These are phyloP conservation scores for Thyatira batis DNA, from an alignment of 2,888 invertebrate species.

Conservation along the genomic window DNA sequence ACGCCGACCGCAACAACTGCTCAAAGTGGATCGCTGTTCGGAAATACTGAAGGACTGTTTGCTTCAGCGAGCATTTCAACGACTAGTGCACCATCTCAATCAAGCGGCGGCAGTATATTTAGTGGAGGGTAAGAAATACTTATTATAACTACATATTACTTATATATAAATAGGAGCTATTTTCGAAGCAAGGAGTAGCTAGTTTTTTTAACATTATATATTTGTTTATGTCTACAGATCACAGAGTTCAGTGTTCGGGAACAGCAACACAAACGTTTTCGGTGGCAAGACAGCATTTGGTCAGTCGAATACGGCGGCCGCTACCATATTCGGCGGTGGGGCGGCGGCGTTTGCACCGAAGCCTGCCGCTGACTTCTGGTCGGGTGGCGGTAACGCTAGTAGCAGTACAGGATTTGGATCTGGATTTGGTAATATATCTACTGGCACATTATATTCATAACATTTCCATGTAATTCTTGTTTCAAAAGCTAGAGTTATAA, in stretches of 20 bases:
- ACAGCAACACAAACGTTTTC: constrained; percentile 57
- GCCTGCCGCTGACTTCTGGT: constrained; percentile 58
- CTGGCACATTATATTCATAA: no score
- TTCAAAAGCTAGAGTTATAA: no score
- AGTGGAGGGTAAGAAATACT: constrained; percentile 54
- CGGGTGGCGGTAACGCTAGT: constrained; percentile 49
- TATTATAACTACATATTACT: neutral
- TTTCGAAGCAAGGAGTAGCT: no score
- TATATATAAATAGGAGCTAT: no score
- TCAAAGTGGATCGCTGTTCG: constrained; percentile 58
- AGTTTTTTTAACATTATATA: neutral
- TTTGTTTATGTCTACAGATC: constrained; percentile 35
- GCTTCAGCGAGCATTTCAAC: constrained; percentile 73
- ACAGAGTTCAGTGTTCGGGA: constrained; percentile 61
- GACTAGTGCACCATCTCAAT: constrained; percentile 54
- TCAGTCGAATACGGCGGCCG: constrained; percentile 52
- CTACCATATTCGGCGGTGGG: constrained; percentile 62
- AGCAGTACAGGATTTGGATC: constrained; percentile 58
- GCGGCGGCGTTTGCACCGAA: constrained; percentile 56
- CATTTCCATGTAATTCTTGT: no score
- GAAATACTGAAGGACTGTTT: constrained; percentile 61
- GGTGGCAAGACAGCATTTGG: constrained; percentile 64
- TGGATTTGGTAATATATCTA: constrained; percentile 55
- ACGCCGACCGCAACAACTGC: constrained; percentile 47
- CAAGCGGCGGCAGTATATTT: constrained; percentile 63